A percentile compares a stretch with the other conserved stretches of the same genome.
These are phyloP conservation scores for Leptarthrus brevirostris DNA, from an alignment of 2,888 invertebrate genomes.

Conservation along the genomic window DNA sequence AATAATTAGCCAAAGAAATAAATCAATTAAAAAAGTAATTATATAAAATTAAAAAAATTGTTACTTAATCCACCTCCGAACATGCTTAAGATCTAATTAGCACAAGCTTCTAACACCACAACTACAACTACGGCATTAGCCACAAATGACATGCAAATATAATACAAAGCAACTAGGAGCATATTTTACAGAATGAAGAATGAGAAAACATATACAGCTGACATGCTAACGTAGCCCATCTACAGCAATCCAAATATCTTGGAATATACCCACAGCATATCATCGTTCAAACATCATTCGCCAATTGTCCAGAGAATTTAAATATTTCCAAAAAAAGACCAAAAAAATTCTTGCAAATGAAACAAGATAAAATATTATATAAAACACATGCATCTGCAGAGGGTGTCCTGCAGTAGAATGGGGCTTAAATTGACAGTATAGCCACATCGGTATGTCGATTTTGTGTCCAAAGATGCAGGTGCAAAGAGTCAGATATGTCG, in stretches of 20 bases:
- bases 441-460: slow-evolving; percentile 49
- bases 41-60: background rate
- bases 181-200: slow-evolving; percentile 33
- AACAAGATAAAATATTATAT: slow-evolving; percentile 38
- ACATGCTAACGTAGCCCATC: slow-evolving; percentile 23
- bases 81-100: slow-evolving; percentile 12
- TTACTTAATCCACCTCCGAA: background rate
- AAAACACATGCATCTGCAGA: slow-evolving; percentile 56
- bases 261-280: slow-evolving; percentile 21
- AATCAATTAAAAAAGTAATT: background rate
- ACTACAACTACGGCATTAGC: slow-evolving; percentile 12
- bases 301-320: slow-evolving; percentile 8
- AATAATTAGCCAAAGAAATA: background rate
- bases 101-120: slow-evolving; percentile 10
- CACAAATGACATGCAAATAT: slow-evolving; percentile 19
- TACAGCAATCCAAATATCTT: background rate
- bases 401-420: slow-evolving; percentile 55
- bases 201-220: slow-evolving; percentile 22
- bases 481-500: slow-evolving; percentile 37
- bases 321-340: slow-evolving; percentile 9
- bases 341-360: slow-evolving; percentile 35
- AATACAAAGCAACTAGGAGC: slow-evolving; percentile 28
- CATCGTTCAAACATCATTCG: slow-evolving; percentile 5
- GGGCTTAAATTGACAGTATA: slow-evolving; percentile 48
- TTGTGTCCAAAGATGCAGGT: slow-evolving; percentile 50